These are phyloP conservation scores for Uropetala carovei DNA, from an alignment of 2,888 invertebrate genomes.

Conservation along the genomic window DNA sequence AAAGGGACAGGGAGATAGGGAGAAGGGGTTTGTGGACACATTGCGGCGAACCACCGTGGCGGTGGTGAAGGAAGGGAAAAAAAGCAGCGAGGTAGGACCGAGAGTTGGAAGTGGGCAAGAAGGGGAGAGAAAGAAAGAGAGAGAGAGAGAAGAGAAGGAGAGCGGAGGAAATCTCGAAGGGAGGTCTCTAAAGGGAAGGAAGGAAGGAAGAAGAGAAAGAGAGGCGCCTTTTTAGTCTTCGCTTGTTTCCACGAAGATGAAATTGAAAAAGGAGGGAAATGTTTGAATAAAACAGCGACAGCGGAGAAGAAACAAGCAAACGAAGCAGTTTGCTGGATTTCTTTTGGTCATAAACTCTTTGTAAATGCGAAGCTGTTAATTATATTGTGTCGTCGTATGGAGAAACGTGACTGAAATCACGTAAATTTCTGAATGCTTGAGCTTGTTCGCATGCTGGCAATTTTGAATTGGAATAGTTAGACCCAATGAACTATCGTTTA, in stretches of 20 bases:
- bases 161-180: neutral
- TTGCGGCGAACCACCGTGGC: neutral
- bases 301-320: neutral
- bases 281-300: neutral
- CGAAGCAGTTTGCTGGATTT: neutral
- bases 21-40: slow-evolving; percentile 45
- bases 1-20: neutral
- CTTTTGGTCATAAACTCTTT: neutral
- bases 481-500: too few relatives aligned
- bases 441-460: too few relatives aligned
- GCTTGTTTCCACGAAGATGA: neutral
- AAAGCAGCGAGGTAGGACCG: neutral
- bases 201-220: neutral
- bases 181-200: neutral
- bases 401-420: too few relatives aligned
- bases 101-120: neutral
- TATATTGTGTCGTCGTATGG: too few relatives aligned
- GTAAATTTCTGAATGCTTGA: too few relatives aligned
- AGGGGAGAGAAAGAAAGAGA: neutral
- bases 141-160: neutral
- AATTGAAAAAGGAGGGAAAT: neutral
- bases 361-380: too few relatives aligned
- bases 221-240: neutral
- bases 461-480: too few relatives aligned
- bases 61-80: neutral